Base-by-base conservation (phyloP, 2,888 invertebrate species). In the Volucella bombylans region DNA sequence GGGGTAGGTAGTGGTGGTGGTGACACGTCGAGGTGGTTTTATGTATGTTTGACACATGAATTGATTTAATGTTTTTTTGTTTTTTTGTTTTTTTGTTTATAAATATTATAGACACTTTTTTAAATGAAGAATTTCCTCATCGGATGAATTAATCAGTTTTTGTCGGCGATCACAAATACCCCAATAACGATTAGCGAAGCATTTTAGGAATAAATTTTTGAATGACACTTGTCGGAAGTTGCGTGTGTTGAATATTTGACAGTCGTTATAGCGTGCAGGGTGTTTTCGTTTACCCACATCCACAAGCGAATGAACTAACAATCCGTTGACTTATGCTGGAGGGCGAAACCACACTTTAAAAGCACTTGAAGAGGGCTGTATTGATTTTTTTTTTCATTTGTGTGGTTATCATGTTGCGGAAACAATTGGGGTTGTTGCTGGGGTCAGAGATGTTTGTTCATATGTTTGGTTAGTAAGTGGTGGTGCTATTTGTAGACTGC, bases 191-290 rank as follows among this genome's bases (percentile, higher is more conserved):
- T 65, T 54, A 71, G 64, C 47, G 69, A n/a, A 52, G 55, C 59
- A 71, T 71, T 54, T 61, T 78, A 67, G 67, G 41, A 59, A 67
- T 55, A 50, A 55, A 73, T 38, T 68, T 31, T 50, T 57, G 61
- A 79, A 55, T 54, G 82, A 78, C 79, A 73, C 68, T 79, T 79
- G 79, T 73, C 82, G 79, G 73, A 82, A 79, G 62, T 82, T 73
- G 82, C 82, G 82, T 82, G 82, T 23, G 23, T 15, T 54, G 68
- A 73, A 78, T 73, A 59, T 65, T 38, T 14, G 39, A 71, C 38
- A 41, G 10, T 54, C 45, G 65, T 45, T 18, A 47, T 50, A 52
- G 52, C 67, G 67, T 73, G 59, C 67, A 15, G 67, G 74, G 67
- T 67, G 59, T 61, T 74, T 61, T 49, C 41, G 9, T 15, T 54